Evolutionary conservation across 2,888 invertebrate genomes (phyloP).

Genomic region (Lottia gigantea): DNA sequence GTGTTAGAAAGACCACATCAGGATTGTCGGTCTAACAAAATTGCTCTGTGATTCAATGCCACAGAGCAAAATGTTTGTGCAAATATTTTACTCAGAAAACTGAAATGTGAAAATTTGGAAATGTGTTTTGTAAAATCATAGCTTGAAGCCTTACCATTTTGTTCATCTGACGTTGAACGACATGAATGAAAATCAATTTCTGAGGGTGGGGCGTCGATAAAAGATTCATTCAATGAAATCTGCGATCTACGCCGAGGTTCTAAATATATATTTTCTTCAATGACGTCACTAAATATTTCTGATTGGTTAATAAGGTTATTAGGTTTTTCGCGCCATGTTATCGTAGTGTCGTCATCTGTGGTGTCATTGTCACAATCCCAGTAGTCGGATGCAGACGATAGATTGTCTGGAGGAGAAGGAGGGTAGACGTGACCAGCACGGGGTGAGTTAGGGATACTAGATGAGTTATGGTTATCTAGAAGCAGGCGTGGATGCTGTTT

Average conservation of each 20-base stretch:
- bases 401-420: slow-evolving; percentile 14
- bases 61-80: no score
- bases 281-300: background rate
- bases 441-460: background rate
- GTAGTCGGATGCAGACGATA: slow-evolving; percentile 10
- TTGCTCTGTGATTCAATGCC: no score
- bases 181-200: background rate
- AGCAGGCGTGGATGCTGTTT: background rate
- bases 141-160: background rate
- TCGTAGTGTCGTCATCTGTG: background rate
- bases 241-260: background rate
- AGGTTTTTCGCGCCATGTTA: slow-evolving; percentile 1
- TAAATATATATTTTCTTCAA: background rate
- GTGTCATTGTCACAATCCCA: background rate
- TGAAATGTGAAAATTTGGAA: no score
- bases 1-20: no score
- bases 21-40: no score
- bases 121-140: no score
- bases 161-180: background rate
- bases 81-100: no score
- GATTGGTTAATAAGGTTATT: background rate
- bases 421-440: slow-evolving; percentile 1
- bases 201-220: background rate
- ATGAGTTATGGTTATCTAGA: background rate
- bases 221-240: background rate